These are phyloP conservation scores for Cantharis rufa DNA, from an alignment of 2,888 invertebrate species.

Conservation along the genomic window DNA sequence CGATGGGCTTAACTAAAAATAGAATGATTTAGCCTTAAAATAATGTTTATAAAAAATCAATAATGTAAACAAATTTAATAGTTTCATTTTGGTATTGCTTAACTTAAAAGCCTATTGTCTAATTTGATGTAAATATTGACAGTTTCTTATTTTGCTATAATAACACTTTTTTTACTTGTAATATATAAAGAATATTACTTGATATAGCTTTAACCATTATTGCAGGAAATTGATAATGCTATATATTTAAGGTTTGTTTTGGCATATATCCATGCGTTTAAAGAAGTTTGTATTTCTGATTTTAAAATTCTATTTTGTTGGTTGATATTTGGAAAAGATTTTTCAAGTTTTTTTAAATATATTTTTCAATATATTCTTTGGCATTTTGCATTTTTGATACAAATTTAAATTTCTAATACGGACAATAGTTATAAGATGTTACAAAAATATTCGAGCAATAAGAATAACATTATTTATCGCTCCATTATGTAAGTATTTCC, in stretches of 20 bases:
- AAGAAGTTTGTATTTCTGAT: background rate
- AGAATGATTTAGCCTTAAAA: background rate
- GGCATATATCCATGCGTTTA: background rate
- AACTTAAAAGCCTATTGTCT: background rate
- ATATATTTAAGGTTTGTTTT: background rate
- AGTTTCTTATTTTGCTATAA: background rate
- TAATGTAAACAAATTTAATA: background rate
- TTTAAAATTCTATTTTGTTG: background rate
- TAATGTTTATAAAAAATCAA: background rate
- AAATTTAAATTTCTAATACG: no score
- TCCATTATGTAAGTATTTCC: background rate
- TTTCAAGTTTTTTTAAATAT: background rate
- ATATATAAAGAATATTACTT: no score
- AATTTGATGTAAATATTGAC: background rate
- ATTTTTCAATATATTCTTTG: background rate
- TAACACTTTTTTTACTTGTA: background rate
- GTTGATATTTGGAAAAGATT: background rate
- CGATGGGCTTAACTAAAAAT: background rate
- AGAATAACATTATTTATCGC: background rate
- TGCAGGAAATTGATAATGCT: background rate
- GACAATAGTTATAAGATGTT: no score
- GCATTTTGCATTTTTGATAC: background rate
- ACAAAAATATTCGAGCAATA: background rate
- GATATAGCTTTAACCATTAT: background rate
- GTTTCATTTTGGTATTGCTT: background rate